phyloP scores from a whole-genome alignment of 2,888 invertebrate species.

The Latrodectus hesperus region DNA sequence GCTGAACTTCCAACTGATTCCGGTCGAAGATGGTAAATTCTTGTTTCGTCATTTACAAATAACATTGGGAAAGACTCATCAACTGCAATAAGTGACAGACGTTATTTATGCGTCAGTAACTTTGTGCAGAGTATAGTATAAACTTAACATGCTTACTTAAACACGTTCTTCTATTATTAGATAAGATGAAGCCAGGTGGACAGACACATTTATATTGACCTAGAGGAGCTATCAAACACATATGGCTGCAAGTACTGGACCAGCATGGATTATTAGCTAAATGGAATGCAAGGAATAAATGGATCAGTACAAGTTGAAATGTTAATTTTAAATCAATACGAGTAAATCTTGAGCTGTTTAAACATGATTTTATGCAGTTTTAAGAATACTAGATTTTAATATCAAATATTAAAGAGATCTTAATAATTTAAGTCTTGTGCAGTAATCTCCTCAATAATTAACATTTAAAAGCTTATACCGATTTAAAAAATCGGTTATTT shows the following conservation, averaged over 20 bases:
- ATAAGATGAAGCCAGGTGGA: conserved; percentile 82
- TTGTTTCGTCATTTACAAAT: conserved; percentile 79
- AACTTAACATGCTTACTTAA: conserved; percentile 75
- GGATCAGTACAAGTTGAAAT: too few relatives aligned
- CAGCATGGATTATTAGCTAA: conserved; percentile 80
- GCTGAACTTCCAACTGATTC: conserved; percentile 79
- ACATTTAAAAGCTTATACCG: too few relatives aligned
- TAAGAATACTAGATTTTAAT: too few relatives aligned
- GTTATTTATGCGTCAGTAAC: too few relatives aligned
- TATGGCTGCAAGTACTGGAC: conserved; percentile 81
- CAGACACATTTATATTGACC: conserved; percentile 82
- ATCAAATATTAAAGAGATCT: too few relatives aligned
- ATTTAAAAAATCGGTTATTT: too few relatives aligned
- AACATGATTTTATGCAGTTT: too few relatives aligned
- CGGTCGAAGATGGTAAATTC: conserved; percentile 81
- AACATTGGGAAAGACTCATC: conserved; percentile 77
- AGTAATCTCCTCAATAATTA: too few relatives aligned
- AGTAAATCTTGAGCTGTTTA: too few relatives aligned
- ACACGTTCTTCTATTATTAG: conserved; percentile 79
- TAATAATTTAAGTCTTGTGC: too few relatives aligned
- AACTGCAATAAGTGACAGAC: conserved; percentile 73
- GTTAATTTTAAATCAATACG: too few relatives aligned
- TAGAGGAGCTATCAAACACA: conserved; percentile 83
- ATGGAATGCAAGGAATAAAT: neutral
- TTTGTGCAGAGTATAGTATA: too few relatives aligned